Base-by-base conservation (phyloP, 2,797 vertebrate genomes). In the Ctenopoma multispine region DNA sequence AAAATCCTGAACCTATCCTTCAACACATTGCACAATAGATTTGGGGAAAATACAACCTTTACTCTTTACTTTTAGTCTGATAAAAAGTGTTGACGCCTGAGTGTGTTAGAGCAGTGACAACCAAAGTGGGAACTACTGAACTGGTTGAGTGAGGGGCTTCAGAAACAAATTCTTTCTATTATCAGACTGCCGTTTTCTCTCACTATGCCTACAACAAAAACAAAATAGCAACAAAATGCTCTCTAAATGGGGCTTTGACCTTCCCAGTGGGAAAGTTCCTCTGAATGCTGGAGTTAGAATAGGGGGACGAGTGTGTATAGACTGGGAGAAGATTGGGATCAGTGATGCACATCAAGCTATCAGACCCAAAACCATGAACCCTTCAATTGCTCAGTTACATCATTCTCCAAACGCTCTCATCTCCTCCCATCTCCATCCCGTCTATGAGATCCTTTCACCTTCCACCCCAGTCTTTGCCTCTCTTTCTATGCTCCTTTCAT, bases 341-440 rank as follows among this genome's bases (percentile, higher is more conserved):
- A 86, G 62, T 78, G 88, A 85, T 81, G 81, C 89, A 87, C 79
- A 78, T 85, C 79, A 12, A 86, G 69, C 83, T 55, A 77, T 81
- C 75, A 64, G 75, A 77, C 70, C 64, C 55, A 76, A 83, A 81
- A 72, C 71, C 54, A 50, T 80, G 81, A 87, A 78, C 82, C 73
- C 63, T 54, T 83, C 79, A 69, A 61, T 69, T 43, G 44, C 71
- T 83, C 69, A 27, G 67, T 72, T 27, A 54, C 47, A 41, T 75
- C 27, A 24, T 62, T 72, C 38, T 72, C 63, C 59, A 72, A 68
- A 80, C 59, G 68, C 51, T 72, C 61, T 48, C 51, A 9, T 74
- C 50, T 50, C 73, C 74, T 78, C 83, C 75, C 75, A 77, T 77
- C 51, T 55, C 63, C 49, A 63, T 69, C 47, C 61, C n/a, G 57